These are phyloP conservation scores for Diploptera punctata DNA, from an alignment of 2,888 invertebrate genomes.

Conservation along the genomic window DNA sequence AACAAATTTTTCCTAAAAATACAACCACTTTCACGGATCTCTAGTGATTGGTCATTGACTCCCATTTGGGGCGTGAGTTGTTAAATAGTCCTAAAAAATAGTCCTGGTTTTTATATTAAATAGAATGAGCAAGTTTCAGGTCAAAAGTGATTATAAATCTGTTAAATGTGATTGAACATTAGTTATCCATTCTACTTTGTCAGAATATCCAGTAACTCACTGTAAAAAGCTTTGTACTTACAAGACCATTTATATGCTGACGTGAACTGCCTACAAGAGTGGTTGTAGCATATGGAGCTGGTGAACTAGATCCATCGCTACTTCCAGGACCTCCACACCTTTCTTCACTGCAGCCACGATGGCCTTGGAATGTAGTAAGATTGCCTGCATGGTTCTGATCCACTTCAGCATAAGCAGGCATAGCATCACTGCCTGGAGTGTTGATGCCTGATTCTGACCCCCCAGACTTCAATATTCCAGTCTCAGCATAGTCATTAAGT, in stretches of 20 bases:
- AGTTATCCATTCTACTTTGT: no score
- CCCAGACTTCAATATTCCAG: constrained; percentile 7
- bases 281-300: constrained; percentile 89
- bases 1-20: no score
- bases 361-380: constrained; percentile 46
- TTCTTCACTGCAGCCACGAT: constrained; percentile 51
- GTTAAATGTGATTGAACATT: no score
- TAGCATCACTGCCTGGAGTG: constrained; percentile 47
- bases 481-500: constrained; percentile 40
- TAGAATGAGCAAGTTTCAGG: no score
- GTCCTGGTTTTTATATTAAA: no score
- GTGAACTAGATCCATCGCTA: constrained; percentile 72
- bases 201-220: no score
- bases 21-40: no score
- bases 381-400: constrained; percentile 56
- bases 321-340: constrained; percentile 56
- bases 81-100: no score
- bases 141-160: no score
- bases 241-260: constrained; percentile 46
- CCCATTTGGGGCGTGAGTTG: no score
- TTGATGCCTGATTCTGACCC: constrained; percentile 8
- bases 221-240: no score
- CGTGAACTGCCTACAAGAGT: constrained; percentile 73
- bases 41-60: no score
- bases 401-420: constrained; percentile 73